Percentiles rank a stretch among this genome's conserved stretches.
Evolutionary conservation across 2,888 invertebrate species (phyloP).

Genomic region (Plemyria rubiginata): DNA sequence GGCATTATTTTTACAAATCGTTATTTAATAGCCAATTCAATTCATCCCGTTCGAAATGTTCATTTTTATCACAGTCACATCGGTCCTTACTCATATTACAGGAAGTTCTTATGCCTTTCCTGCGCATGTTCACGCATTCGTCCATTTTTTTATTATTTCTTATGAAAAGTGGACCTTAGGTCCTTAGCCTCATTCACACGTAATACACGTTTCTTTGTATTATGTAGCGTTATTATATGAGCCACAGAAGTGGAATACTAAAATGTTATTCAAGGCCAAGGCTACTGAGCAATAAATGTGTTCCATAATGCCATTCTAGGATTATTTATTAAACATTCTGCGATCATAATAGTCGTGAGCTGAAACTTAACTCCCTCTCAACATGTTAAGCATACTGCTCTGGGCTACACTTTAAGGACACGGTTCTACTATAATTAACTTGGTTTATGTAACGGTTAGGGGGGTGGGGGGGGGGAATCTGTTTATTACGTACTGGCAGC

Average conservation of each 20-base stretch:
- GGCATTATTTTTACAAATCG: too few species aligned
- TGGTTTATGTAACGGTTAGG: too few species aligned
- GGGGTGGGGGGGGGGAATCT: too few species aligned
- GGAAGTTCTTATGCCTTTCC: too few species aligned
- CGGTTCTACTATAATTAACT: not conserved
- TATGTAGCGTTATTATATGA: conserved; percentile 3
- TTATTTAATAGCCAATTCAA: too few species aligned
- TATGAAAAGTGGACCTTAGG: not conserved
- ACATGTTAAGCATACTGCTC: not conserved
- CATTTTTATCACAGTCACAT: too few species aligned
- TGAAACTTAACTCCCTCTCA: conserved; percentile 15
- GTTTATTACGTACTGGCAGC: too few species aligned
- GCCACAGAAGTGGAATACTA: conserved; percentile 13
- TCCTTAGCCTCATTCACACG: conserved; percentile 6
- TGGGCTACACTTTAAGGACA: not conserved
- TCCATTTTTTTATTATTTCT: conserved; percentile 3
- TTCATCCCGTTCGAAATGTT: too few species aligned
- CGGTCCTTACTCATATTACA: too few species aligned
- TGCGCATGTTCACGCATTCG: not conserved
- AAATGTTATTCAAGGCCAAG: conserved; percentile 21
- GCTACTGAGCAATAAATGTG: conserved; percentile 16
- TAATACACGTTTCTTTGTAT: conserved; percentile 16
- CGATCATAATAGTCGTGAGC: conserved; percentile 17
- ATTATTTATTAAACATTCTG: conserved; percentile 28
- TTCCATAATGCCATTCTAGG: conserved; percentile 14